Evolutionary conservation across 2,888 invertebrate species (phyloP).

Genomic region (Phasia obesa): DNA sequence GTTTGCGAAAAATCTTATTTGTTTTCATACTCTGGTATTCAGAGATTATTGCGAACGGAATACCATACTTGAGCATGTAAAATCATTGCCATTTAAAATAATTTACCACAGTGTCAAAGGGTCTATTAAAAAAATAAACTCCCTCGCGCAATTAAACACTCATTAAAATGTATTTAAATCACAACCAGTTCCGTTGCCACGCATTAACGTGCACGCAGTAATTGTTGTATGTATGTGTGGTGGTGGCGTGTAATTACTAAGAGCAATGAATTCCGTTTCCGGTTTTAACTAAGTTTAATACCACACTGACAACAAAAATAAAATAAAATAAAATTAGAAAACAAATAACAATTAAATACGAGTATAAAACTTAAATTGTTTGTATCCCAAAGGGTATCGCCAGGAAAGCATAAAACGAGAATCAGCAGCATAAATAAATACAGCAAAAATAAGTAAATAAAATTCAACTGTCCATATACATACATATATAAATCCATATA

Average conservation of each 20-base stretch:
- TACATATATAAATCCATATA: too few species aligned
- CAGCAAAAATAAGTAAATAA: too few species aligned
- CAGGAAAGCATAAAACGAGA: slow-evolving; percentile 33
- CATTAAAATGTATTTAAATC: neutral
- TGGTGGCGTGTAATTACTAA: slow-evolving; percentile 19
- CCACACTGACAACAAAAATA: slow-evolving; percentile 7
- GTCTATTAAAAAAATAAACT: too few species aligned
- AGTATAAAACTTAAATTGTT: slow-evolving; percentile 57
- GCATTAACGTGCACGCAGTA: neutral
- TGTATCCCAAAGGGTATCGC: slow-evolving; percentile 44
- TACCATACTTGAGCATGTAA: too few species aligned
- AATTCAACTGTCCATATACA: too few species aligned
- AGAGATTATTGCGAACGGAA: too few species aligned
- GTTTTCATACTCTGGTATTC: too few species aligned
- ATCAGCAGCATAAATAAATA: too few species aligned
- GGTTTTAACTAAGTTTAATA: slow-evolving; percentile 10
- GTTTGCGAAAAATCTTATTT: too few species aligned
- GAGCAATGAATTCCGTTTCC: slow-evolving; percentile 41
- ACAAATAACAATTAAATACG: slow-evolving; percentile 43
- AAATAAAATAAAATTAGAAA: slow-evolving; percentile 38
- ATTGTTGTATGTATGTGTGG: neutral
- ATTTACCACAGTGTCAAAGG: neutral
- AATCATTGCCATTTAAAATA: neutral
- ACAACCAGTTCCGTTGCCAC: neutral
- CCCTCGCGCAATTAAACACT: neutral